Evolutionary conservation across 2,888 invertebrate genomes (phyloP).

Genomic region (Synergus japonicus): DNA sequence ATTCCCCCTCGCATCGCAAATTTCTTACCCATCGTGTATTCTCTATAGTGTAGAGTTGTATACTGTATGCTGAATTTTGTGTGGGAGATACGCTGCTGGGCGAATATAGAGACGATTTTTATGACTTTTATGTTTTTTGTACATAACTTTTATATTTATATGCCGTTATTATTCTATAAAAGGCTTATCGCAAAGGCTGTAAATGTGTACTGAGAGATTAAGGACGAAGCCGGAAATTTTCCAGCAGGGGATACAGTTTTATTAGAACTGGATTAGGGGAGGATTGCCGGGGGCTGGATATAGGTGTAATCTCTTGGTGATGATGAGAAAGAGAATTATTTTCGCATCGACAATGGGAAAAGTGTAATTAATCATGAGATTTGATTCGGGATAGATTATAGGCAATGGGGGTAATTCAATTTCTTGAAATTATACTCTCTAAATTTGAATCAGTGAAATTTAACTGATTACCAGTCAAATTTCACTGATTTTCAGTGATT

Average conservation of each 20-base stretch:
- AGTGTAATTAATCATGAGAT: constrained; percentile 3
- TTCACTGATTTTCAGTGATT: no score
- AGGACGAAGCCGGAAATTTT: constrained; percentile 31
- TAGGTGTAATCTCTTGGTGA: background rate
- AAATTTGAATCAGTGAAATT: no score
- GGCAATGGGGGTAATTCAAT: background rate
- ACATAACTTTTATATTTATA: background rate
- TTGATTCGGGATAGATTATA: background rate
- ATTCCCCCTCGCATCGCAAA: constrained; percentile 33
- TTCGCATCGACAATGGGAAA: background rate
- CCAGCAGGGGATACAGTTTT: constrained; percentile 2
- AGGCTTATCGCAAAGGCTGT: background rate
- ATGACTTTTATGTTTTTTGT: background rate
- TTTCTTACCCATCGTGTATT: constrained; percentile 14
- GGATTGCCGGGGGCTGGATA: background rate
- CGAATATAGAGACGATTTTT: background rate
- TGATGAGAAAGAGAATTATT: background rate
- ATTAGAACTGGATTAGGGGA: constrained; percentile 19
- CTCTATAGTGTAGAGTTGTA: background rate
- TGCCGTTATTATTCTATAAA: constrained; percentile 1
- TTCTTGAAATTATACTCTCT: background rate
- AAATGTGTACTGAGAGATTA: background rate
- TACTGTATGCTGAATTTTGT: background rate
- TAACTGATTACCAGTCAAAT: no score
- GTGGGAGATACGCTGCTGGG: background rate